Percentiles rank a stretch among this genome's conserved stretches.
phyloP scores from a whole-genome alignment of 2,113 vertebrate species.

The Spea multiplicata region DNA sequence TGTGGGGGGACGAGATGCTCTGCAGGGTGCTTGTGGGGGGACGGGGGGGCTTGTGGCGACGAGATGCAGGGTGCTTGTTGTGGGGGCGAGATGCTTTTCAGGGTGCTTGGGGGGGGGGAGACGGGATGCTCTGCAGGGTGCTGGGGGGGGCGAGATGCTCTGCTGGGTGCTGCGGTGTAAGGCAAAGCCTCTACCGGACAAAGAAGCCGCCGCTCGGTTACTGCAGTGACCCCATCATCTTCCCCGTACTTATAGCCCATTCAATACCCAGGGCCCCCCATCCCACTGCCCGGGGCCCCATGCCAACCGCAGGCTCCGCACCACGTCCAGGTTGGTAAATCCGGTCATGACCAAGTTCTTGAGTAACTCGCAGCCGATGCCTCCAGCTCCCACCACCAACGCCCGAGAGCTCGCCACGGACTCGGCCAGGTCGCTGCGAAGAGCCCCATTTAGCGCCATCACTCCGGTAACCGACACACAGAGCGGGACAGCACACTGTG shows the following conservation, averaged over 20 bases:
- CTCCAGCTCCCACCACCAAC: slow-evolving; percentile 89
- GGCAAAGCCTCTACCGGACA: no score
- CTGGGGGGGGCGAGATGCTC: neutral
- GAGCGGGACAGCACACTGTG: slow-evolving; percentile 10
- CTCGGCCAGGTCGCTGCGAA: slow-evolving; percentile 81
- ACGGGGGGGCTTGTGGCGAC: no score
- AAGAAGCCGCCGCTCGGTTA: no score
- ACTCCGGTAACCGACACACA: slow-evolving; percentile 1
- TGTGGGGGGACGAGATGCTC: neutral
- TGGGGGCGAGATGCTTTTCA: neutral
- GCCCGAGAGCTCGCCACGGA: slow-evolving; percentile 76
- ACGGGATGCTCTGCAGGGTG: neutral
- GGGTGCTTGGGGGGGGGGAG: neutral
- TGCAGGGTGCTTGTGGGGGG: neutral
- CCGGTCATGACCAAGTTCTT: slow-evolving; percentile 93
- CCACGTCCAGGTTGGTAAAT: slow-evolving; percentile 90
- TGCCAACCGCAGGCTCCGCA: slow-evolving; percentile 57
- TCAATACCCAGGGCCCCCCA: no score
- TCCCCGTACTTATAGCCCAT: no score
- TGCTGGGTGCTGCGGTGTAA: neutral
- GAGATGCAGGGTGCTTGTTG: no score
- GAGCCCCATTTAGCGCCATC: slow-evolving; percentile 78
- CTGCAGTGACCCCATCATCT: no score
- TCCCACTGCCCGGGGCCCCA: neutral
- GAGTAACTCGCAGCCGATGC: slow-evolving; percentile 92